Evolutionary conservation across 2,888 invertebrate species (phyloP).

Genomic region (Bombylius major): DNA sequence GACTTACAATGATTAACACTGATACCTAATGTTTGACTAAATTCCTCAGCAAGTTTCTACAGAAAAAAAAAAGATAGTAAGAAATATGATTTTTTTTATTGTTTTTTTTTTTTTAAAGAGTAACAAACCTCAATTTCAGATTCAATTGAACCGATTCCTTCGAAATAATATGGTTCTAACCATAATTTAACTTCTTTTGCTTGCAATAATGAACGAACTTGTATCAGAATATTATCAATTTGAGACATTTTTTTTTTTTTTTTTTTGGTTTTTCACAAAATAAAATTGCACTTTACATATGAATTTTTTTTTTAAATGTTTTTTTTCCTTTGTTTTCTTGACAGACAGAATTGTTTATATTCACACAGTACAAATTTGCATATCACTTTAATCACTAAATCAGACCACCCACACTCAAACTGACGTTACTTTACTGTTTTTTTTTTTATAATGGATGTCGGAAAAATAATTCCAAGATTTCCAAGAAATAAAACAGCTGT

Average conservation of each 20-base stretch:
- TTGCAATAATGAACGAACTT: constrained; percentile 54
- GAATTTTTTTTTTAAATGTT: too few species aligned
- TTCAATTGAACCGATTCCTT: constrained; percentile 39
- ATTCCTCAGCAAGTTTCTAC: constrained; percentile 51
- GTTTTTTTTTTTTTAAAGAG: neutral
- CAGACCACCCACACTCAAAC: too few species aligned
- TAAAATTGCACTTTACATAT: too few species aligned
- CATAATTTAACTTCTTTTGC: constrained; percentile 59
- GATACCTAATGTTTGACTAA: constrained; percentile 43
- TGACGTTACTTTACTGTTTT: too few species aligned
- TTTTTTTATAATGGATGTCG: too few species aligned
- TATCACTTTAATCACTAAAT: too few species aligned
- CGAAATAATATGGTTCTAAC: constrained; percentile 54
- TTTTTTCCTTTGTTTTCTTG: too few species aligned
- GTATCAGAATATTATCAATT: constrained; percentile 49
- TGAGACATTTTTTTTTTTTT: neutral
- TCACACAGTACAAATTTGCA: too few species aligned
- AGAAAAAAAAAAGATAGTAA: constrained; percentile 13
- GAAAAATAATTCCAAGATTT: too few species aligned
- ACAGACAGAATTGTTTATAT: too few species aligned
- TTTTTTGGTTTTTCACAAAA: too few species aligned
- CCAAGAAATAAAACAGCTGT: too few species aligned
- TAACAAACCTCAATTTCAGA: constrained; percentile 27
- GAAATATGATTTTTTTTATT: neutral
- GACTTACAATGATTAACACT: constrained; percentile 40